phyloP scores from a whole-genome alignment of 2,888 invertebrate species.

The Amitus sp. region DNA sequence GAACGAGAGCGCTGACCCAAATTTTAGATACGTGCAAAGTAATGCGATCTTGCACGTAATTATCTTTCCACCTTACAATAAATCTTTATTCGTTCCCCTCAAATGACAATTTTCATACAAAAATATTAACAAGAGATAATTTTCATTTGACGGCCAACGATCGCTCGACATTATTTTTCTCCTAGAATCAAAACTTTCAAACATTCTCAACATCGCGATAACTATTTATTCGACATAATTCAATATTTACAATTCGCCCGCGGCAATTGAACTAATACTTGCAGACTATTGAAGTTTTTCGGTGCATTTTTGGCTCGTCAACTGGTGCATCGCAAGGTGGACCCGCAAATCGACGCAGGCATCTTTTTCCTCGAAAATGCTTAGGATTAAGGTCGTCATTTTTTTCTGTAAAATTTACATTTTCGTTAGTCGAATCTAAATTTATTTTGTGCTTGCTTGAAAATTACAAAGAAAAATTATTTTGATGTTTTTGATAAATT shows the following conservation, averaged over 20 bases:
- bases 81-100: not conserved
- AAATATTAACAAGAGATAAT: conserved; percentile 5
- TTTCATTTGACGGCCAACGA: not conserved
- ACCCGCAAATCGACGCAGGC: conserved; percentile 79
- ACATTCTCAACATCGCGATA: too few species aligned
- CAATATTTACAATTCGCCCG: too few species aligned
- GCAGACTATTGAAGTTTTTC: too few species aligned
- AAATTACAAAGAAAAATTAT: too few species aligned
- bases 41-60: conserved; percentile 29
- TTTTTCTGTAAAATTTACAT: conserved; percentile 69
- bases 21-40: conserved; percentile 37
- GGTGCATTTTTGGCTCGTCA: conserved; percentile 15
- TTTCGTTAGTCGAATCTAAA: too few species aligned
- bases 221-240: too few species aligned
- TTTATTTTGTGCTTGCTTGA: too few species aligned
- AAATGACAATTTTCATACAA: too few species aligned
- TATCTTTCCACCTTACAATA: too few species aligned
- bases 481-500: too few species aligned
- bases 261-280: too few species aligned
- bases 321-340: conserved; percentile 72
- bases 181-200: too few species aligned
- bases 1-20: conserved; percentile 39
- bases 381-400: conserved; percentile 73
- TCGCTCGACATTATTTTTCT: not conserved
- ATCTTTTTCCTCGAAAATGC: conserved; percentile 78